These are phyloP conservation scores for Drosophila sordidapex DNA, from an alignment of 2,888 invertebrate genomes.

Conservation along the genomic window DNA sequence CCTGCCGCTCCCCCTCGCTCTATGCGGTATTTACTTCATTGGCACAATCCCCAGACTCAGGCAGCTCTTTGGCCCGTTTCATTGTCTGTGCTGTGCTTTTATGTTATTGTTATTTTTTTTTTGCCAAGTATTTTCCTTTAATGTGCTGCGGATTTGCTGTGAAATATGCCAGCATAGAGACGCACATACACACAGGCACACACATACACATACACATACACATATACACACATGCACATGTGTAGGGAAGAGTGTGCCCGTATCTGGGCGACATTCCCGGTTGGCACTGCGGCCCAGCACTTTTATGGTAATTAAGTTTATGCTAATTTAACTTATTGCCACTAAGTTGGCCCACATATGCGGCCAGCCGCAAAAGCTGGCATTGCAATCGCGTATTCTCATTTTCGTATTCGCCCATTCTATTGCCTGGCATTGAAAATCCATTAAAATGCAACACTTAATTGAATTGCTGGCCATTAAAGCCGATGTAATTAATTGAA, in stretches of 20 bases:
- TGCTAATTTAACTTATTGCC: conserved; percentile 79
- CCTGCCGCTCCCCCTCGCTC: conserved; percentile 8
- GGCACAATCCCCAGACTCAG: conserved; percentile 72
- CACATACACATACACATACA: conserved; percentile 6
- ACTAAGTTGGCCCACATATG: conserved; percentile 79
- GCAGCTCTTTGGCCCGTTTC: conserved; percentile 54
- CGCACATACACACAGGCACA: conserved; percentile 22
- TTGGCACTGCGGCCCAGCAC: conserved; percentile 72
- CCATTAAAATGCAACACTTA: conserved; percentile 44
- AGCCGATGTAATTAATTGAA: conserved; percentile 57
- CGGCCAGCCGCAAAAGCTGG: conserved; percentile 71
- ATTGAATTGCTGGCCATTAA: conserved; percentile 46
- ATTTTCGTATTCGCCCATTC: conserved; percentile 6
- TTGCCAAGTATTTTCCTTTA: conserved; percentile 76
- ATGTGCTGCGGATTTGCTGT: conserved; percentile 79
- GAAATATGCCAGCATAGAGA: conserved; percentile 66
- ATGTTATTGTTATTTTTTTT: conserved; percentile 38
- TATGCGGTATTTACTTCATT: conserved; percentile 74
- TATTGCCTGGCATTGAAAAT: conserved; percentile 36
- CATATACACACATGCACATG: conserved; percentile 7
- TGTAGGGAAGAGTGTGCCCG: conserved; percentile 21
- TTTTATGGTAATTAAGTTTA: conserved; percentile 80
- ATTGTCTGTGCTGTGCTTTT: conserved; percentile 72
- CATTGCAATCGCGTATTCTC: conserved; percentile 20
- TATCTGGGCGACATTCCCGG: conserved; percentile 61